These are phyloP conservation scores for Tinea trinotella DNA, from an alignment of 2,888 invertebrate species.

Conservation along the genomic window DNA sequence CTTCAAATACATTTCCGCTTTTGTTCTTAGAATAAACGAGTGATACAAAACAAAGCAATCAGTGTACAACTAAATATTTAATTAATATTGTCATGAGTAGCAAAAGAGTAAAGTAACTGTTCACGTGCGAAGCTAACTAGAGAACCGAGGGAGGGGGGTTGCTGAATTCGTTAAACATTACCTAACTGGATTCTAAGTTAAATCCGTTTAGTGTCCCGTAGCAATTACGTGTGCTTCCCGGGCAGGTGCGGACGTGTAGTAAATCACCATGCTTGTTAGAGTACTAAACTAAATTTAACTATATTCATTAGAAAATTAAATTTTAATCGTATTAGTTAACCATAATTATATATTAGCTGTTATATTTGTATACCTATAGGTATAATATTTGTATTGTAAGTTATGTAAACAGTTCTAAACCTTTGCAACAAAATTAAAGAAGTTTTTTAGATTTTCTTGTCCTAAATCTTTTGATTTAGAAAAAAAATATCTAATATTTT, in stretches of 20 bases:
- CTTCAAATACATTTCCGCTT: background rate
- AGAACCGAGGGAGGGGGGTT: slow-evolving; percentile 27
- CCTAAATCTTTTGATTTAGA: too few species aligned
- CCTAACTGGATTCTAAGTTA: slow-evolving; percentile 59
- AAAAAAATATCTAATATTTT: too few species aligned
- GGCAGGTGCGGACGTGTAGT: slow-evolving; percentile 46
- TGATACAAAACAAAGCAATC: background rate
- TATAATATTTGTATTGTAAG: too few species aligned
- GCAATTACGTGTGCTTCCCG: slow-evolving; percentile 41
- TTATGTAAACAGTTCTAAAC: too few species aligned
- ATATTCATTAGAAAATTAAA: too few species aligned
- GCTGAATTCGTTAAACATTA: slow-evolving; percentile 57
- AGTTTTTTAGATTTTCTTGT: too few species aligned
- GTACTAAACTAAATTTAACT: background rate
- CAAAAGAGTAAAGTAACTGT: slow-evolving; percentile 18
- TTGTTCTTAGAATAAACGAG: background rate
- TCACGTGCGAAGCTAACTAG: slow-evolving; percentile 46
- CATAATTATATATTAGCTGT: too few species aligned
- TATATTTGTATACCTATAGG: too few species aligned
- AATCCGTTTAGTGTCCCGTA: slow-evolving; percentile 51
- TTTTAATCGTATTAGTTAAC: too few species aligned
- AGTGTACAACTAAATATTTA: background rate
- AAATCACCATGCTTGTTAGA: background rate
- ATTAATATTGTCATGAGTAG: background rate
- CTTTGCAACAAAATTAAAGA: too few species aligned